These are phyloP conservation scores for Drosophila nannoptera DNA, from an alignment of 1,140 invertebrate genomes.

Conservation along the genomic window DNA sequence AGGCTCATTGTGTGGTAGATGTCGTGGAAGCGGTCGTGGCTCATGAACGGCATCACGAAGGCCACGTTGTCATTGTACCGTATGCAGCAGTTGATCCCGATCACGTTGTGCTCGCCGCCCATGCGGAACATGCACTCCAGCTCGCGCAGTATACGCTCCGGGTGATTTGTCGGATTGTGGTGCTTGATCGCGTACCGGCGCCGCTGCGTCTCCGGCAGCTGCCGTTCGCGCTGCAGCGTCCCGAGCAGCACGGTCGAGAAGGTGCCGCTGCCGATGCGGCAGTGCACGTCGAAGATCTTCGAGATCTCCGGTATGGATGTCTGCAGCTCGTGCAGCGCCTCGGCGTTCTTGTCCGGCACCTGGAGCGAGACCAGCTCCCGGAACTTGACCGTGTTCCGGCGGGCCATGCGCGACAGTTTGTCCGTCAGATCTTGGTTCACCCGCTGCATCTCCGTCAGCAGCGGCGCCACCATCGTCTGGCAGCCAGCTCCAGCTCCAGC, in stretches of 20 bases:
- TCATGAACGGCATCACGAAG: constrained; percentile 95
- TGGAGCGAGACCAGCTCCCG: constrained; percentile 42
- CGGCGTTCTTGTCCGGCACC: constrained; percentile 59
- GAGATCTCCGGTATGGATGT: constrained; percentile 82
- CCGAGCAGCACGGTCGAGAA: constrained; percentile 91
- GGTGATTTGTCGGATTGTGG: constrained; percentile 90
- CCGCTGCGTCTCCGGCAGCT: constrained; percentile 79
- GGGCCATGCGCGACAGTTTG: constrained; percentile 37
- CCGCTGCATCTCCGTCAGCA: constrained; percentile 26
- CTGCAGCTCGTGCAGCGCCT: constrained; percentile 80
- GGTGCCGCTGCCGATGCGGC: constrained; percentile 89
- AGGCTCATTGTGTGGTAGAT: constrained; percentile 85
- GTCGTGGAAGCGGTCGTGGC: constrained; percentile 86
- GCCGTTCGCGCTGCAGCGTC: constrained; percentile 81
- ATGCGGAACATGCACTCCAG: constrained; percentile 88
- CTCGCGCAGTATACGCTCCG: constrained; percentile 87
- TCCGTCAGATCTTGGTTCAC: constrained; percentile 39
- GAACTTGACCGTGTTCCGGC: constrained; percentile 43
- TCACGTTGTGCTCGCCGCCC: constrained; percentile 89
- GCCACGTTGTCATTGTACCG: constrained; percentile 89
- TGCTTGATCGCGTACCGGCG: constrained; percentile 89
- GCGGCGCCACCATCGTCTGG: neutral
- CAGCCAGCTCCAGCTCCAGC: neutral
- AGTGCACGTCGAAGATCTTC: constrained; percentile 84
- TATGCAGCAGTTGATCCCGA: constrained; percentile 88